Evolutionary conservation across 2,888 invertebrate genomes (phyloP).

Genomic region (Drosophila mettleri): DNA sequence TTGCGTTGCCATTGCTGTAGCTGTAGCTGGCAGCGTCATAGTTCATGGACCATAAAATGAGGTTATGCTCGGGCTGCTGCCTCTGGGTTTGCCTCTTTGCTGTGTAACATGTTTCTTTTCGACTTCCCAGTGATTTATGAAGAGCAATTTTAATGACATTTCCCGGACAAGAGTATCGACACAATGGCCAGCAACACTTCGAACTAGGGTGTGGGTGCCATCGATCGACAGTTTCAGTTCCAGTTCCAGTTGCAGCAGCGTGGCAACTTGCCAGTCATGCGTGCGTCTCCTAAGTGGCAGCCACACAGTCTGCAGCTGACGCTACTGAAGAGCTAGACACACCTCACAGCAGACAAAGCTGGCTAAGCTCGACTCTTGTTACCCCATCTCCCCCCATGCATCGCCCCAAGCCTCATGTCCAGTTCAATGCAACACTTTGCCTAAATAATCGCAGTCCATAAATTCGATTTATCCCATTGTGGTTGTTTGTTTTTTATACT

Average conservation of each 20-base stretch:
- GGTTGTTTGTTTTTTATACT: conserved; percentile 7
- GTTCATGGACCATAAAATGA: conserved; percentile 83
- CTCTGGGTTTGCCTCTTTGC: conserved; percentile 17
- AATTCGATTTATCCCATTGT: conserved; percentile 47
- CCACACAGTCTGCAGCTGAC: conserved; percentile 27
- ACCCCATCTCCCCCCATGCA: not conserved
- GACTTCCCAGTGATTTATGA: conserved; percentile 81
- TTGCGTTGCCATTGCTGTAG: no score
- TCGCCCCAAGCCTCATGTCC: conserved; percentile 33
- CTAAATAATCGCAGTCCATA: conserved; percentile 62
- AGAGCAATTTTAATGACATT: conserved; percentile 84
- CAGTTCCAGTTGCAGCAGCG: conserved; percentile 11
- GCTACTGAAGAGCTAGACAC: conserved; percentile 49
- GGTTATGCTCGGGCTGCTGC: conserved; percentile 77
- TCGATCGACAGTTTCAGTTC: conserved; percentile 23
- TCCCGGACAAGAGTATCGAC: conserved; percentile 73
- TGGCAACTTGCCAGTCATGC: conserved; percentile 60
- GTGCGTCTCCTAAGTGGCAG: conserved; percentile 53
- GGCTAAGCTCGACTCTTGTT: conserved; percentile 7
- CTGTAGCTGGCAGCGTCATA: conserved; percentile 35
- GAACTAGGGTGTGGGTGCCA: conserved; percentile 40
- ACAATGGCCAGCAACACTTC: conserved; percentile 48
- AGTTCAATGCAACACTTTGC: conserved; percentile 55
- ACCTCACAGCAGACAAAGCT: conserved; percentile 31
- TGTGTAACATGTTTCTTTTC: conserved; percentile 70